phyloP scores from a whole-genome alignment of 2,888 invertebrate genomes.

The Spodoptera exigua region DNA sequence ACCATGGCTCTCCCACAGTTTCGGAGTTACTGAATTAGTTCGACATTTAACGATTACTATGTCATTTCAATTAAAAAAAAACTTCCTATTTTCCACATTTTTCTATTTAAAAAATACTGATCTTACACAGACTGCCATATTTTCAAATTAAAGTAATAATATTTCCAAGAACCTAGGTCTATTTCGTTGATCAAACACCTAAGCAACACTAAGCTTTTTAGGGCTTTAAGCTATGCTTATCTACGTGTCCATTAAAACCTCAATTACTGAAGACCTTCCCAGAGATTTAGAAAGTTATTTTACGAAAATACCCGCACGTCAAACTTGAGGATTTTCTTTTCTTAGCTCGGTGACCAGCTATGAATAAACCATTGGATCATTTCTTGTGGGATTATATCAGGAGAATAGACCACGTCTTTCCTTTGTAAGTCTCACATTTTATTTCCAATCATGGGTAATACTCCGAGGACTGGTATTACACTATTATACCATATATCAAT shows the following conservation, averaged over 20 bases:
- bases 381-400: conserved; percentile 22
- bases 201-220: conserved; percentile 18
- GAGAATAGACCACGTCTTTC: conserved; percentile 23
- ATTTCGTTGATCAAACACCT: conserved; percentile 18
- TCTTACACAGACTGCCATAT: too few relatives aligned
- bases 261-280: not conserved
- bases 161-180: not conserved
- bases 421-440: conserved; percentile 23
- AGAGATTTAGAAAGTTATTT: conserved; percentile 17
- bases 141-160: not conserved
- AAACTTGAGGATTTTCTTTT: conserved; percentile 22
- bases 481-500: not conserved
- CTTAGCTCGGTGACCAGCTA: conserved; percentile 19
- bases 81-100: conserved; percentile 15
- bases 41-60: conserved; percentile 32
- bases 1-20: too few relatives aligned
- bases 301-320: conserved; percentile 12
- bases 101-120: conserved; percentile 30
- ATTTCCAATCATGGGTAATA: conserved; percentile 23
- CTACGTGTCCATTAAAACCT: conserved; percentile 9
- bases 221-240: conserved; percentile 4
- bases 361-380: conserved; percentile 42
- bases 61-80: conserved; percentile 31
- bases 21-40: conserved; percentile 26
- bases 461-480: not conserved